Base-by-base conservation (phyloP, 2,113 vertebrate species). In the Gasterosteus nipponicus region DNA sequence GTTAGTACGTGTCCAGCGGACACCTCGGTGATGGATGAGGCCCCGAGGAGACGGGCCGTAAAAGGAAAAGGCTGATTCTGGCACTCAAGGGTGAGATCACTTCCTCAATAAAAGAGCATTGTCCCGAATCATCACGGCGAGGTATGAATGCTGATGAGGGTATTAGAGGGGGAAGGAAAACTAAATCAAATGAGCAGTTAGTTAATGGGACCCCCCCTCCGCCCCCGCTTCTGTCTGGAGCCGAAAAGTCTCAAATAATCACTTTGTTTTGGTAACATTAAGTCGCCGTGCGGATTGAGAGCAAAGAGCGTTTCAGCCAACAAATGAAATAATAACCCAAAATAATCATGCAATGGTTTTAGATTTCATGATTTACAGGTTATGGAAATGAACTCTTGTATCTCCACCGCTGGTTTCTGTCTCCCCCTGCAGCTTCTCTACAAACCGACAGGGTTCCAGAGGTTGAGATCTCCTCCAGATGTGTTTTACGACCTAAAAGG, bases 141-240 rank as follows among this genome's bases (percentile, higher is more conserved):
- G 86, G 87, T 78, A 83, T 90, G 92, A 92, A 94, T 93, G 90
- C 90, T 92, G 91, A 94, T 93, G 84, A 93, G 89, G 82, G 82
- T 84, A 87, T 92, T 91, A 92, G 85, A 88, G 35, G 63, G 69
- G 86, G 77, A 82, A 82, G 81, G 77, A 85, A 85, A 90, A 93
- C 92, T 84, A 89, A 86, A 93, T 92, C 86, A 90, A 86, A 90
- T 83, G 77, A 84, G 79, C 73, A 82, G 77, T 75, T 78, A 57
- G 76, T 87, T 89, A 80, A 89, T 84, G 81, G 72, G 53, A 53
- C 53, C 67, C 54, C 18, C 47, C 31, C 59, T 46, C 39, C 53
- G 59, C 59, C 56, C 16, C 74, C 73, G 54, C 14, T 19, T 47
- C 58, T 58, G 67, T 75, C 75, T 77, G 51, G 7, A 29, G 29